A percentile compares a stretch with the other conserved stretches of the same genome.
Evolutionary conservation across 2,888 invertebrate genomes (phyloP).

Genomic region (Nowickia ferox): DNA sequence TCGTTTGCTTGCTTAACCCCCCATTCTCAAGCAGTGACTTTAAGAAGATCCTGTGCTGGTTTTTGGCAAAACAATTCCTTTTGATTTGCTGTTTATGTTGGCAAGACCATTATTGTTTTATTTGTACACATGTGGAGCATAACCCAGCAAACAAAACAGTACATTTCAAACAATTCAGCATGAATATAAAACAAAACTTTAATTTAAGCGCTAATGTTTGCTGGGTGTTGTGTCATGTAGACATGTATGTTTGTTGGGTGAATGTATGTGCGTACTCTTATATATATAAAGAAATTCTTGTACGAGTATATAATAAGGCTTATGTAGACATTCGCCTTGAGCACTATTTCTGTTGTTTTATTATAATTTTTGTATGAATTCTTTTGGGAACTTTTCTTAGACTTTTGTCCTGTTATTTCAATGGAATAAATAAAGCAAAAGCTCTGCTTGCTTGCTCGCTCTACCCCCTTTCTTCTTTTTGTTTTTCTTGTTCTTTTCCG

Average conservation of each 20-base stretch:
- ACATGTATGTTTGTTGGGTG: not conserved
- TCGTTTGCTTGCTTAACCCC: constrained; percentile 4
- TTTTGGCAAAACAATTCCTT: constrained; percentile 63
- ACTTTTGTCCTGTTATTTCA: constrained; percentile 70
- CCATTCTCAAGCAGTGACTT: constrained; percentile 57
- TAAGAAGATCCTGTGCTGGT: constrained; percentile 55
- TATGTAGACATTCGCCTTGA: constrained; percentile 69
- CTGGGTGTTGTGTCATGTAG: not conserved
- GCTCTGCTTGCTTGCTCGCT: constrained; percentile 27
- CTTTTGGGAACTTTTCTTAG: constrained; percentile 67
- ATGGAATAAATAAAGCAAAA: constrained; percentile 58
- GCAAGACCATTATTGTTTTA: constrained; percentile 41
- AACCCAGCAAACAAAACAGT: constrained; percentile 32
- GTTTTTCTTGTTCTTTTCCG: constrained; percentile 40
- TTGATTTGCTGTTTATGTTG: constrained; percentile 47
- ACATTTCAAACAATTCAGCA: no score
- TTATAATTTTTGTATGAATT: constrained; percentile 56
- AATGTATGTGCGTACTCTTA: not conserved
- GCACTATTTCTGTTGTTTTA: constrained; percentile 37
- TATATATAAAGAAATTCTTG: not conserved
- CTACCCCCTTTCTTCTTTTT: constrained; percentile 41
- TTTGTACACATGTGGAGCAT: constrained; percentile 17
- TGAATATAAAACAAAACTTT: not conserved
- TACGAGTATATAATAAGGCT: constrained; percentile 58
- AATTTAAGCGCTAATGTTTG: not conserved